Conservation (phyloP, 2,888 invertebrate genomes). For the Ophioninae sp. region DNA sequence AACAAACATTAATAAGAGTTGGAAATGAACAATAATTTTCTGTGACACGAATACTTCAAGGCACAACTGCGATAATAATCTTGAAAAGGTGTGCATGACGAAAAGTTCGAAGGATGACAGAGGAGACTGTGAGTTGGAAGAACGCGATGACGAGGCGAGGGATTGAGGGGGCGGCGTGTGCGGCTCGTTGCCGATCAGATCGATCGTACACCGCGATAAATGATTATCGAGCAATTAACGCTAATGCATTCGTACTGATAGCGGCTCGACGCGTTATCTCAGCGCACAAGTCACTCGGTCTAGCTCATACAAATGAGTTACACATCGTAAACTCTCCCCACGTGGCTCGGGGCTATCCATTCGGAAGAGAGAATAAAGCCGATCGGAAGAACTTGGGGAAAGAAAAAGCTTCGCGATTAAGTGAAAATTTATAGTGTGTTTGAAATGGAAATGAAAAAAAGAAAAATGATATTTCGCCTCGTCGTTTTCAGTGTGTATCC, state of each 20-base stretch:
- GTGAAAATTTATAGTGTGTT: background rate
- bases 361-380: constrained; percentile 27
- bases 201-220: constrained; percentile 60
- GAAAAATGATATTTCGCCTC: constrained; percentile 7
- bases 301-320: constrained; percentile 45
- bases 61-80: constrained; percentile 53
- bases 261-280: constrained; percentile 52
- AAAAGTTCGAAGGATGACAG: constrained; percentile 51
- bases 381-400: constrained; percentile 10
- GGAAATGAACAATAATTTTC: background rate
- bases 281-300: constrained; percentile 45
- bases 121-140: constrained; percentile 22
- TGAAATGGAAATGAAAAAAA: background rate
- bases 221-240: constrained; percentile 64
- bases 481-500: background rate
- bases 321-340: constrained; percentile 43
- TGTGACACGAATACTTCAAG: constrained; percentile 50
- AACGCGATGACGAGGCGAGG: constrained; percentile 29
- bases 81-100: constrained; percentile 42
- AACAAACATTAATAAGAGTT: background rate
- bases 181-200: constrained; percentile 56
- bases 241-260: constrained; percentile 64
- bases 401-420: background rate
- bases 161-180: constrained; percentile 48
- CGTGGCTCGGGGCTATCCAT: constrained; percentile 11